Evolutionary conservation across 1,140 invertebrate genomes (phyloP), one percentile per base, ranked within the genome.

Genomic region (Trinorchestia longiramus): DNA sequence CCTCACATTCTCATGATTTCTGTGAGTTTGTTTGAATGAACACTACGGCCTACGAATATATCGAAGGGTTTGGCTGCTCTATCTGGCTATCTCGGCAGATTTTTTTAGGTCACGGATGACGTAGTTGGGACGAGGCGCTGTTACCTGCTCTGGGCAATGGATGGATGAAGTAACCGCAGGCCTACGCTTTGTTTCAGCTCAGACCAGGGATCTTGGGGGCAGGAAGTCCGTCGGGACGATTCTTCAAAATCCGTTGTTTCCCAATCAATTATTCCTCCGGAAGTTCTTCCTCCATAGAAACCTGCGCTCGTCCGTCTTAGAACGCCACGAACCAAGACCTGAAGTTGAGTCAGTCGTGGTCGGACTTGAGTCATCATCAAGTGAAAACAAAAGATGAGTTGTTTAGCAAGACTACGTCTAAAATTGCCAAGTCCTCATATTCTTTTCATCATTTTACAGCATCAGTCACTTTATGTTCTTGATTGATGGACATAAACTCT

Each of bases 161-260:
- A 77, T 77, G 28, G 62, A 77, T 28, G 62, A 77, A 77, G 62
- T 77, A 28, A 77, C 62, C 62, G 62, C 62, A 77, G 62, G 62
- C 62, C 62, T 77, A 77, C 62, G 15, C 62, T 77, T 77, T 77
- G 62, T 77, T 77, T 77, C 62, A 77, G 15, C 62, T 77, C 11
- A 77, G 62, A 28, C 28, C 62, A 23, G 11, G 62, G 28, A 3
- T 36, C 62, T 36, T 77, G 28, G 62, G 62, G 11, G 62, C 62
- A 77, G 62, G 62, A 77, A 77, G 62, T 77, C 1, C 62, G 62
- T 77, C 62, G 28, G 11, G 62, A 15, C 62, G 62, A 77, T 77
- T 77, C 62, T 77, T 77, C 62, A 77, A 77, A 77, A 77, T 77
- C 62, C 62, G 62, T 77, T 77, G 62, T 77, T 77, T 77, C 62